Evolutionary conservation across 2,888 invertebrate genomes (phyloP).

Genomic region (Xanthia togata): DNA sequence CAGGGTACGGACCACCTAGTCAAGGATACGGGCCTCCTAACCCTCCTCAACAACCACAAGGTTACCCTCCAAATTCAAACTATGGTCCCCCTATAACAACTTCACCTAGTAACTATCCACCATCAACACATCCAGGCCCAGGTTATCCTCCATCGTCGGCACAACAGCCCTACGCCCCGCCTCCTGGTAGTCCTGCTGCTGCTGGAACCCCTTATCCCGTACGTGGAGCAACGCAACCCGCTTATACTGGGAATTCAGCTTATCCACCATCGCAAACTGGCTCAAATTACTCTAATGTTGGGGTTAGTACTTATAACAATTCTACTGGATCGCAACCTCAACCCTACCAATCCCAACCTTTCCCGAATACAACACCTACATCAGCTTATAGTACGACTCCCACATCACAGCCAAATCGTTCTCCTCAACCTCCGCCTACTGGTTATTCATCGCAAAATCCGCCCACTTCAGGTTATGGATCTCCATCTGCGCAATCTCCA

Average conservation of each 20-base stretch:
- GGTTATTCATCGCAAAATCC: slow-evolving; percentile 91
- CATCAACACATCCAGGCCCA: slow-evolving; percentile 87
- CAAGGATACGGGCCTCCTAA: slow-evolving; percentile 92
- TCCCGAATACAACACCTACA: slow-evolving; percentile 88
- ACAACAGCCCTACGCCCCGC: slow-evolving; percentile 88
- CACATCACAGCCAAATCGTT: slow-evolving; percentile 88
- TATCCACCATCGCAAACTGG: slow-evolving; percentile 87
- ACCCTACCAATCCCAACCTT: slow-evolving; percentile 88
- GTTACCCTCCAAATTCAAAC: slow-evolving; percentile 91
- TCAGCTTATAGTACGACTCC: slow-evolving; percentile 89
- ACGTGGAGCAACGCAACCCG: slow-evolving; percentile 84
- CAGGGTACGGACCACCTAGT: slow-evolving; percentile 92
- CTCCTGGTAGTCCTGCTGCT: slow-evolving; percentile 85
- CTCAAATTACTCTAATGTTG: slow-evolving; percentile 87
- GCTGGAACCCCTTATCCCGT: slow-evolving; percentile 87
- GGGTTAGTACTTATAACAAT: slow-evolving; percentile 85
- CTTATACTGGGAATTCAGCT: slow-evolving; percentile 86
- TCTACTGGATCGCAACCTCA: slow-evolving; percentile 87
- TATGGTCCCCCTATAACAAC: slow-evolving; percentile 92
- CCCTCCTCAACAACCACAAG: slow-evolving; percentile 91
- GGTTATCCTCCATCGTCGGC: slow-evolving; percentile 86
- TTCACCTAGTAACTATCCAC: slow-evolving; percentile 90
- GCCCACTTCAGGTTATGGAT: slow-evolving; percentile 90
- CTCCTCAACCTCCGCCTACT: slow-evolving; percentile 90
- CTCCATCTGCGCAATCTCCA: slow-evolving; percentile 92